Evolutionary conservation across 2,888 invertebrate species (phyloP).

Genomic region (Habroteleia sp.): DNA sequence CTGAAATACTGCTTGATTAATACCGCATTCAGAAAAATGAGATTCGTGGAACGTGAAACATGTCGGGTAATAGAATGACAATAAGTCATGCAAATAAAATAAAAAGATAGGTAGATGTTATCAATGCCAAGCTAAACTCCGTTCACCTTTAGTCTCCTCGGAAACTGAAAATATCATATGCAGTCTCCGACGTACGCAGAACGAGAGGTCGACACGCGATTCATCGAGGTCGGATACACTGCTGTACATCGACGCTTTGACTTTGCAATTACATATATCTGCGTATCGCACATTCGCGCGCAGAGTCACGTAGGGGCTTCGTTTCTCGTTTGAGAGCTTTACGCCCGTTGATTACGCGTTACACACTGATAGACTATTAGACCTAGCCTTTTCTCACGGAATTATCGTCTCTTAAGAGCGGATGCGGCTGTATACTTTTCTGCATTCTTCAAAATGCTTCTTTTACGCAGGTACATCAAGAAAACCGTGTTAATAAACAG

Average conservation of each 20-base stretch:
- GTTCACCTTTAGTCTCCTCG: constrained; percentile 55
- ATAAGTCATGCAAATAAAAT: constrained; percentile 56
- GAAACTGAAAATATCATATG: constrained; percentile 61
- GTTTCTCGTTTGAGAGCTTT: constrained; percentile 64
- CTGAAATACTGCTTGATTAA: constrained; percentile 7
- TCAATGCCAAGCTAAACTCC: constrained; percentile 48
- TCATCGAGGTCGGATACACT: constrained; percentile 61
- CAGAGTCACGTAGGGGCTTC: constrained; percentile 62
- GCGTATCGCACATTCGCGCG: constrained; percentile 65
- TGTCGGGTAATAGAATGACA: constrained; percentile 39
- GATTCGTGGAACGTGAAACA: constrained; percentile 11
- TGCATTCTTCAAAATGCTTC: constrained; percentile 50
- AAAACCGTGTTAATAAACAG: constrained; percentile 51
- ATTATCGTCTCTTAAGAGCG: constrained; percentile 52
- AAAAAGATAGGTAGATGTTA: constrained; percentile 47
- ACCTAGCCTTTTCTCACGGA: constrained; percentile 61
- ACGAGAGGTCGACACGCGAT: constrained; percentile 65
- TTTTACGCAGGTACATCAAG: constrained; percentile 37
- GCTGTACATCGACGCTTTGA: constrained; percentile 62
- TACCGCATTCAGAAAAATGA: constrained; percentile 5
- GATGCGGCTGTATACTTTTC: constrained; percentile 55
- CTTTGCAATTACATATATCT: constrained; percentile 63
- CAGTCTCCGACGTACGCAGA: constrained; percentile 58
- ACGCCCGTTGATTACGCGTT: constrained; percentile 67
- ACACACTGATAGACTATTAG: constrained; percentile 63